phyloP scores from a whole-genome alignment of 2,888 invertebrate species.

The Sipha maydis region DNA sequence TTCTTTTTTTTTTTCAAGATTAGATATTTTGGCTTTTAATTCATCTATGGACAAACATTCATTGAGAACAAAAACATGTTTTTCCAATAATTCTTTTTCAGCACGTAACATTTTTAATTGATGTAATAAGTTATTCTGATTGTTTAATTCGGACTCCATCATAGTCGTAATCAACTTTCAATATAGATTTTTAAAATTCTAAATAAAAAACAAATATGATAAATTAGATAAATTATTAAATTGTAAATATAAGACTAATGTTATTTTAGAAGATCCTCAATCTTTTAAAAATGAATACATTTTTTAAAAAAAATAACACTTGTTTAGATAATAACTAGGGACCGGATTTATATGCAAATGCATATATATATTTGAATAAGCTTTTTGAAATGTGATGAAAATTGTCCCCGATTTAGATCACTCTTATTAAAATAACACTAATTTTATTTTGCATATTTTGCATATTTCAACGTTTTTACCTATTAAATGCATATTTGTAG shows the following conservation, averaged over 20 bases:
- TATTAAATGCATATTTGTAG: too few relatives aligned
- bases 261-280: too few relatives aligned
- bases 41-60: conserved; percentile 49
- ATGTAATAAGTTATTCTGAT: background rate
- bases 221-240: background rate
- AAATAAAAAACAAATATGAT: background rate
- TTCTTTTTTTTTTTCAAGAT: conserved; percentile 44
- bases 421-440: too few relatives aligned
- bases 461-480: too few relatives aligned
- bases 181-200: background rate
- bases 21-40: conserved; percentile 35
- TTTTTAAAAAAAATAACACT: too few relatives aligned
- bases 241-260: background rate
- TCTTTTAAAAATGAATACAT: too few relatives aligned
- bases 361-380: too few relatives aligned
- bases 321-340: too few relatives aligned
- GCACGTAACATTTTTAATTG: conserved; percentile 29
- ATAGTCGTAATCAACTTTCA: background rate
- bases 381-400: too few relatives aligned
- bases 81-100: conserved; percentile 47
- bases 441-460: too few relatives aligned
- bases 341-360: too few relatives aligned
- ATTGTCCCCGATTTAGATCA: too few relatives aligned
- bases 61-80: conserved; percentile 45
- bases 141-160: conserved; percentile 34